phyloP scores from a whole-genome alignment of 2,888 invertebrate genomes.

The Koerneria pararmatus region DNA sequence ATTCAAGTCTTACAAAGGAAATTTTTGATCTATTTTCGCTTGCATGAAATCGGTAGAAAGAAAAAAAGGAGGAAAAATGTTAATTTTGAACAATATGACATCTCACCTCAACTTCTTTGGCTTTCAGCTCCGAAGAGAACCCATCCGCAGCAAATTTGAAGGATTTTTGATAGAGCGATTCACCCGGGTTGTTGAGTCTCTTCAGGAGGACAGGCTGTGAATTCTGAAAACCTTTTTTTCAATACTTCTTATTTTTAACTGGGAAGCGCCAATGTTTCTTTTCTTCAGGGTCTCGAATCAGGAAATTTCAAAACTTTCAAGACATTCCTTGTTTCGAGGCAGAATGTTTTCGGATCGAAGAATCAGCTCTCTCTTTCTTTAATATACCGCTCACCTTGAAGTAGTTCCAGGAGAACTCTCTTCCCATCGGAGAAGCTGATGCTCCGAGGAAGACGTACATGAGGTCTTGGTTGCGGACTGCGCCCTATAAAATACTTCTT shows the following conservation, averaged over 20 bases:
- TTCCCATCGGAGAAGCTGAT: slow-evolving; percentile 30
- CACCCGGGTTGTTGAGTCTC: slow-evolving; percentile 48
- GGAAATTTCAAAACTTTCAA: too few relatives aligned
- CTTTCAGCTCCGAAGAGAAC: slow-evolving; percentile 29
- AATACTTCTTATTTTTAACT: too few relatives aligned
- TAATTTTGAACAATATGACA: neutral
- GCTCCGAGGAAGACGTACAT: slow-evolving; percentile 34
- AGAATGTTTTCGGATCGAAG: too few relatives aligned
- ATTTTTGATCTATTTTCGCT: too few relatives aligned
- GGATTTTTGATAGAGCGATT: slow-evolving; percentile 45
- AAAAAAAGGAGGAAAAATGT: too few relatives aligned
- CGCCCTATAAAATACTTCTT: slow-evolving; percentile 40
- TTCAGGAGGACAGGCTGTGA: slow-evolving; percentile 42
- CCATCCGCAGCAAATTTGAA: slow-evolving; percentile 29
- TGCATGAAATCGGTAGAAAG: too few relatives aligned
- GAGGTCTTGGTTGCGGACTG: slow-evolving; percentile 53
- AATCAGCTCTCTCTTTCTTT: too few relatives aligned
- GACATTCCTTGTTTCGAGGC: too few relatives aligned
- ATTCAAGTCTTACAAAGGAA: too few relatives aligned
- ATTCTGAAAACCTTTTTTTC: too few relatives aligned
- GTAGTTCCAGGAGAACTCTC: slow-evolving; percentile 47
- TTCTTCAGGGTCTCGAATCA: too few relatives aligned
- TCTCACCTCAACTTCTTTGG: slow-evolving; percentile 36
- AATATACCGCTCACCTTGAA: slow-evolving; percentile 35
- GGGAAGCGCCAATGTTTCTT: too few relatives aligned